Evolutionary conservation across 2,888 invertebrate species (phyloP), one percentile per base, ranked within the genome.

Genomic region (Temnothorax ravouxi): DNA sequence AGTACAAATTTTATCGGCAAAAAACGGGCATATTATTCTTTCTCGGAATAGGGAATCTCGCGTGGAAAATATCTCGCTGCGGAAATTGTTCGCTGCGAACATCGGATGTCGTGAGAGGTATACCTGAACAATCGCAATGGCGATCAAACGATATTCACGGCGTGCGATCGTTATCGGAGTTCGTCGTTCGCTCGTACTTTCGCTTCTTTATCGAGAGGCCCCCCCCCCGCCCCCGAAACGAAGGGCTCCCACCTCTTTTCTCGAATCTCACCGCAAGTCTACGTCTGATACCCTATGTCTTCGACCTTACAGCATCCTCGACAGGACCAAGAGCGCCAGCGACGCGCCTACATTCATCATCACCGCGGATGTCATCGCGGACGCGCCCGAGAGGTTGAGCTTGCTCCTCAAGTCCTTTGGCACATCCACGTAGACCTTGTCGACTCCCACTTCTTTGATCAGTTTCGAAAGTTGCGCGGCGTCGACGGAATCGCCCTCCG

Each of bases 341-440:
- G 88, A 29, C 1, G 89, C 87, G 9, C 75, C 38, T 1, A 89
- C 50, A 15, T 86, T 25, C 11, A 87, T 81, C 15, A 88, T 18
- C 34, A 69, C 15, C n/a, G 79, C n/a, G 13, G 74, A 4, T n/a
- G 18, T n/a, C n/a, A 81, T 15, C 56, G 87, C 34, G 13, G 87
- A 75, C 11, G 85, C 87, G 38, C 88, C 88, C 15, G 88, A 85
- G 11, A 92, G 18, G 3, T 84, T 3, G 13, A 93, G 88, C 41
- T 90, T 81, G 18, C 76, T 34, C 84, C 71, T 87, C 18, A 93
- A 41, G 0, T 96, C 96, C 3, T 96, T 95, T 0, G 98, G 98
- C 3, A 98, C 96, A 94, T 98, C 98, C 86, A 98, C 95, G 94
- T 97, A 98, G 2, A 97, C 96, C 86, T 96, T 96, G 86, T 97